phyloP scores from a whole-genome alignment of 2,888 invertebrate species.

The Caenorhabditis japonica region DNA sequence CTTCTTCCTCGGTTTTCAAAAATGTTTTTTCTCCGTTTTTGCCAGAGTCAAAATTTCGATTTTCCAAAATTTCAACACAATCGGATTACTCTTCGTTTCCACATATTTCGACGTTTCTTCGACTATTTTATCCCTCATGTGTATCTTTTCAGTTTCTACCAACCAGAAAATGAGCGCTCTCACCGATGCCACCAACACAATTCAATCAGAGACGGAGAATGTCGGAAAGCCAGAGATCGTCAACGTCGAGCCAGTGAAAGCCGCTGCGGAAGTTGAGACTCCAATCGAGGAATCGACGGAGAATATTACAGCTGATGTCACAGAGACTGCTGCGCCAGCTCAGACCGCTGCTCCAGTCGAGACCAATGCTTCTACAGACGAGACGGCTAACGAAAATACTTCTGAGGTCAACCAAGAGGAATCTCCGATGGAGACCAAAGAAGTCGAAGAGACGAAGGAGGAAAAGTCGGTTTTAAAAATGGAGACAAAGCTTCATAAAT shows the following conservation, averaged over 20 bases:
- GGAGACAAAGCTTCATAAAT: too few species aligned
- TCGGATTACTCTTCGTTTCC: too few species aligned
- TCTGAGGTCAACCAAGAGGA: background rate
- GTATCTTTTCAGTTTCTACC: slow-evolving; percentile 1
- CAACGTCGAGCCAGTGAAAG: background rate
- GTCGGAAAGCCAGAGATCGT: background rate
- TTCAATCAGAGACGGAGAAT: slow-evolving; percentile 7
- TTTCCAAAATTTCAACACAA: too few species aligned
- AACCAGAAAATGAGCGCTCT: slow-evolving; percentile 34
- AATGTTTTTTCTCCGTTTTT: too few species aligned
- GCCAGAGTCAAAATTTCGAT: too few species aligned
- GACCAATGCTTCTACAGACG: background rate
- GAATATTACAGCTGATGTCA: background rate
- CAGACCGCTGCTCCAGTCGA: background rate
- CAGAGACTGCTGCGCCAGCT: background rate
- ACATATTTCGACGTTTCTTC: too few species aligned
- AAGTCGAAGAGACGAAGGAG: slow-evolving; percentile 13
- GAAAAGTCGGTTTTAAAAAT: background rate
- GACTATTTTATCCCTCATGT: too few species aligned
- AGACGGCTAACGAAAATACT: background rate
- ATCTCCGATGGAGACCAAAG: background rate
- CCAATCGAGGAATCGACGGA: background rate
- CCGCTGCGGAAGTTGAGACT: background rate
- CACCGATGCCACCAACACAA: slow-evolving; percentile 30
- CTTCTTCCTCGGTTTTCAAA: too few species aligned